phyloP scores from a whole-genome alignment of 2,797 vertebrate genomes.

The Lycodopsis pacificus region DNA sequence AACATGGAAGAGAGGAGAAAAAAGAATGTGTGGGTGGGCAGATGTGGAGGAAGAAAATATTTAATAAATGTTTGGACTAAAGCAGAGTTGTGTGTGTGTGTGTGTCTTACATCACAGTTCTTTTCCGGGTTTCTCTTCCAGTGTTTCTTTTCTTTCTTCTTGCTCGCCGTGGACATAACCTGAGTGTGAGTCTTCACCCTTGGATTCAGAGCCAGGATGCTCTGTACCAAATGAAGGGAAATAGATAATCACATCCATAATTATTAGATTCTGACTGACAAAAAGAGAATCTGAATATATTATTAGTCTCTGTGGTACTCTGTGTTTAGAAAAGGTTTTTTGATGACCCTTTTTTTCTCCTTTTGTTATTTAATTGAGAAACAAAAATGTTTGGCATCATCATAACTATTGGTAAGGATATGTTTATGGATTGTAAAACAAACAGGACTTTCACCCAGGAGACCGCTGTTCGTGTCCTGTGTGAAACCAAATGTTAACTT shows the following conservation, averaged over 20 bases:
- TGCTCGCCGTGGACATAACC: constrained; percentile 87
- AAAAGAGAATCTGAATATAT: not conserved
- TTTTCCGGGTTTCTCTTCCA: constrained; percentile 93
- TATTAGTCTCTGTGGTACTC: not conserved
- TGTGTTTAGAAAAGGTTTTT: not conserved
- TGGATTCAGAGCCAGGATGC: constrained; percentile 91
- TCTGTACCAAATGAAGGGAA: constrained; percentile 73
- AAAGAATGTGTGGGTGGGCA: not conserved
- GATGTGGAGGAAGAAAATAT: not conserved
- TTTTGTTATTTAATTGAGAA: no score
- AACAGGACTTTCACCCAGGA: no score
- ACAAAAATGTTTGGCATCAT: not conserved
- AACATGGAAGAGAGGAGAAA: not conserved
- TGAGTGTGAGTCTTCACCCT: constrained; percentile 83
- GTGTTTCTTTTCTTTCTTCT: constrained; percentile 90
- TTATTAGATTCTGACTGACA: not conserved
- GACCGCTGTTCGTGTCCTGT: no score
- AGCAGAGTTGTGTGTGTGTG: not conserved
- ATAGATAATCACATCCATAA: not conserved
- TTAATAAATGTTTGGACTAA: not conserved
- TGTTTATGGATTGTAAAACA: no score
- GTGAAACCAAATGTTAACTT: no score
- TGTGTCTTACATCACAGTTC: constrained; percentile 87
- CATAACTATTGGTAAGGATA: no score
- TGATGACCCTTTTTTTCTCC: no score